Conservation (phyloP, 2,797 vertebrate species). For the Perdix hodgsoniae region DNA sequence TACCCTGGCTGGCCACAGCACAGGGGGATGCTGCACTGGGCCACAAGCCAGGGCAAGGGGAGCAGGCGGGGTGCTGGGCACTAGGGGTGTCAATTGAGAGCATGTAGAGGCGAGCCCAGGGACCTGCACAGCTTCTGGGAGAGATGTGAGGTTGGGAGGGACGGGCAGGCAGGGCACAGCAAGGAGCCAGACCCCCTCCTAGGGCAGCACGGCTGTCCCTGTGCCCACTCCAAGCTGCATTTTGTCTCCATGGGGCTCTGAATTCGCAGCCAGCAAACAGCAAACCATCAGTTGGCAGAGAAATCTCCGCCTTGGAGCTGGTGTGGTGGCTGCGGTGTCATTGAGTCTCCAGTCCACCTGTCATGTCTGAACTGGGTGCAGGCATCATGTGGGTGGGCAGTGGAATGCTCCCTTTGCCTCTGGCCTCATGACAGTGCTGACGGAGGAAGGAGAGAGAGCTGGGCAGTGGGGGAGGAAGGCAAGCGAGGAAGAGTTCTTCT, state of each 20-base stretch:
- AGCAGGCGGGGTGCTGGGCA: not conserved
- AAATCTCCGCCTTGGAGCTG: not conserved
- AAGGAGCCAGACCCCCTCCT: not conserved
- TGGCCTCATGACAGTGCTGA: accelerated
- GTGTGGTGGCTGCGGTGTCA: accelerated
- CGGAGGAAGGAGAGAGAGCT: not conserved
- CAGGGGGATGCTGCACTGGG: not conserved
- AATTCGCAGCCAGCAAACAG: not conserved
- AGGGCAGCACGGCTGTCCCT: not conserved
- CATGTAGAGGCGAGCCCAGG: not conserved
- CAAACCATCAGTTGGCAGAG: not conserved
- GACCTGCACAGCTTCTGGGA: not conserved
- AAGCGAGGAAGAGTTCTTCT: not conserved
- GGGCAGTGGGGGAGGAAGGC: accelerated
- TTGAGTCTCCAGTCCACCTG: not conserved
- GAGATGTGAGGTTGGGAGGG: accelerated
- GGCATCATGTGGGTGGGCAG: accelerated
- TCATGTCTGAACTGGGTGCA: accelerated
- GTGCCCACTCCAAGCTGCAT: accelerated
- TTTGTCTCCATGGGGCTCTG: not conserved
- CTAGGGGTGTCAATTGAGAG: accelerated
- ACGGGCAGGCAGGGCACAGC: not conserved
- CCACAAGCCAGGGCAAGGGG: not conserved
- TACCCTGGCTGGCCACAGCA: not conserved
- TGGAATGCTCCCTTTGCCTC: not conserved